Percentiles rank a stretch among this genome's conserved stretches.
Conservation (phyloP, 2,888 invertebrate species). For the Noctua janthina region DNA sequence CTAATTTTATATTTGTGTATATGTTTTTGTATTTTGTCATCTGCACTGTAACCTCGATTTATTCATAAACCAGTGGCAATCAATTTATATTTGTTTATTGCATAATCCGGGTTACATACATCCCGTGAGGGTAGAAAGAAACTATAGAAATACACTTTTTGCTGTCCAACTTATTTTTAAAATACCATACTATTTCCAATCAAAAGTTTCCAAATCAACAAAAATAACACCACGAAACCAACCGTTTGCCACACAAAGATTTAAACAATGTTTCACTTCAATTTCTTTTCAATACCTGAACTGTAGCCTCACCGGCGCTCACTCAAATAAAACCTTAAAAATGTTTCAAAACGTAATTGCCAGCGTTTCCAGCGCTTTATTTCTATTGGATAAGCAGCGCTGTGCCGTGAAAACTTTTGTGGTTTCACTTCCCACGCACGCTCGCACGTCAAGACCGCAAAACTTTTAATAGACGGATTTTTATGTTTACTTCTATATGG, state of each 20-base stretch:
- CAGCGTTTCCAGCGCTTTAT: slow-evolving; percentile 49
- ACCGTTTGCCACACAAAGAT: neutral
- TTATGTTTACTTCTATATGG: slow-evolving; percentile 61
- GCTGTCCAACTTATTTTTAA: neutral
- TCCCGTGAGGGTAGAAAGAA: neutral
- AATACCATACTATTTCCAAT: too few relatives aligned
- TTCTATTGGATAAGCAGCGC: slow-evolving; percentile 51
- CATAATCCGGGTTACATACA: neutral
- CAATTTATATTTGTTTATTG: neutral
- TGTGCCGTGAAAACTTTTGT: slow-evolving; percentile 66
- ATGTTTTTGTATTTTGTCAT: neutral
- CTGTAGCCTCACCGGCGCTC: slow-evolving; percentile 1
- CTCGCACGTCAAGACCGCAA: slow-evolving; percentile 44
- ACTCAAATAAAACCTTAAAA: slow-evolving; percentile 33
- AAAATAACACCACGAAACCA: neutral
- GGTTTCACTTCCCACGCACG: slow-evolving; percentile 70
- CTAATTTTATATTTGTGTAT: neutral
- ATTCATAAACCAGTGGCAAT: neutral
- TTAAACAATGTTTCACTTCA: slow-evolving; percentile 10
- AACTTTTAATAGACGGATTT: slow-evolving; percentile 69
- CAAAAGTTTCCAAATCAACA: neutral
- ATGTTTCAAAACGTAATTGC: slow-evolving; percentile 44
- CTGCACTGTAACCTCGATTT: neutral
- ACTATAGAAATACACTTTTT: neutral
- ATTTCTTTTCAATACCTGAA: slow-evolving; percentile 32